Evolutionary conservation across 2,888 invertebrate genomes (phyloP), one percentile per base, ranked within the genome.

Genomic region (Papilio protenor): DNA sequence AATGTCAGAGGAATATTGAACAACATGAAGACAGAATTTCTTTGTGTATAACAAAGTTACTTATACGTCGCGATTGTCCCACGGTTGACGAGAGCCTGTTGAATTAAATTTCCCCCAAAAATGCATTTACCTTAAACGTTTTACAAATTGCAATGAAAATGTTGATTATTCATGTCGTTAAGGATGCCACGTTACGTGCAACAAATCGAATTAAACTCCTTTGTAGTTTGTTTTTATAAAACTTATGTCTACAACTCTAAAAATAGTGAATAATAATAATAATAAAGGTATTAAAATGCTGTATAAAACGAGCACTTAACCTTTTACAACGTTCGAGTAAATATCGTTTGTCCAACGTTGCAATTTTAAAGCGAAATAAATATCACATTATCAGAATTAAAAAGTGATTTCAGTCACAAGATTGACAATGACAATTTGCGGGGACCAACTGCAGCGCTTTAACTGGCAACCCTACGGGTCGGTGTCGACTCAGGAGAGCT

Each of bases 71-170:
- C 2, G 55, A 69, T 52, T 16, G 49, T 75, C 75, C 33, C 75
- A 61, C 59, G 61, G 23, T 75, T 75, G 70, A 12, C 27, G 49
- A 5, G 18, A n/a, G 40, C 16, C 27, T 45, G 75, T 61, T 45
- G 77, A 61, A 75, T 78, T 61, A 14, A 70, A 74, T 77, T 71
- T 70, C 23, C 59, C n/a, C 73, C 11, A 78, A 78, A 75, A 71
- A 6, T 45, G 40, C 16, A 40, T 47, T 73, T 27, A 55, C 57
- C 33, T 73, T 57, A 72, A 76, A 21, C 5, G 23, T 73, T 66
- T 73, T 40, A 47, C 21, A 59, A 64, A 40, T 21, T 21, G 40
- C 40, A 23, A 23, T 61, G 49, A 70, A 71, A 73, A 66, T 23
- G 52, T 69, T 57, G 23, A 69, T 21, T 27, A 73, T 69, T 18